Evolutionary conservation across 1,140 invertebrate genomes (phyloP).

Genomic region (Drosophila eugracilis): DNA sequence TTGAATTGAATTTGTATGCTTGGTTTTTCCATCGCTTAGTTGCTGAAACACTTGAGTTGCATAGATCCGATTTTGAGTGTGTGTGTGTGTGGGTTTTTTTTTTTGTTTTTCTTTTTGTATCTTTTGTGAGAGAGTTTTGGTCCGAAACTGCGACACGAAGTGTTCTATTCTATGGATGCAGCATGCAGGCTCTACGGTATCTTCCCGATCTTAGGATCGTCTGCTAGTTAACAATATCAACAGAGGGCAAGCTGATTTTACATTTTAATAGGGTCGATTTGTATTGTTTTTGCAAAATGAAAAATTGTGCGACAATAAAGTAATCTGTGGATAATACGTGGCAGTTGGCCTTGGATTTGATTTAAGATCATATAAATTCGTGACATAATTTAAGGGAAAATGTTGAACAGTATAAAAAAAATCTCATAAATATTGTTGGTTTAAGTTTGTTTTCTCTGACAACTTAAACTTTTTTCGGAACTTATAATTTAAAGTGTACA

Average conservation of each 20-base stretch:
- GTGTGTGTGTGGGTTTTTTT: background rate
- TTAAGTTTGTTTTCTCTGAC: background rate
- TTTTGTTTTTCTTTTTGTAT: constrained; percentile 1
- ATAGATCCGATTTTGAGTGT: constrained; percentile 35
- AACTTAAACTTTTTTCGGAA: too few species aligned
- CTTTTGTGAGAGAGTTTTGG: constrained; percentile 25
- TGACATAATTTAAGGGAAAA: background rate
- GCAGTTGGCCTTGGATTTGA: background rate
- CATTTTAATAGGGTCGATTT: constrained; percentile 2
- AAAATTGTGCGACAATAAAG: background rate
- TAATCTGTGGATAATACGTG: constrained; percentile 7
- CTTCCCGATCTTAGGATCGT: constrained; percentile 8
- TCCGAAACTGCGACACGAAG: constrained; percentile 47
- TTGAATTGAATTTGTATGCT: constrained; percentile 33
- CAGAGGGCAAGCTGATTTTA: constrained; percentile 29
- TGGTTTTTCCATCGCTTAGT: constrained; percentile 26
- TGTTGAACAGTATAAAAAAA: background rate
- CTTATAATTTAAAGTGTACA: too few species aligned
- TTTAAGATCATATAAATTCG: too few species aligned
- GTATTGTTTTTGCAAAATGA: background rate
- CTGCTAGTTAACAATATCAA: constrained; percentile 77
- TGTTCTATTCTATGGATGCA: constrained; percentile 31
- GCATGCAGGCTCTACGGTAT: constrained; percentile 9
- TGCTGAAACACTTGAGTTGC: constrained; percentile 73
- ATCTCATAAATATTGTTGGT: background rate